These are phyloP conservation scores for Leptinotarsa lineolata DNA, from an alignment of 1,140 invertebrate genomes.

Conservation along the genomic window DNA sequence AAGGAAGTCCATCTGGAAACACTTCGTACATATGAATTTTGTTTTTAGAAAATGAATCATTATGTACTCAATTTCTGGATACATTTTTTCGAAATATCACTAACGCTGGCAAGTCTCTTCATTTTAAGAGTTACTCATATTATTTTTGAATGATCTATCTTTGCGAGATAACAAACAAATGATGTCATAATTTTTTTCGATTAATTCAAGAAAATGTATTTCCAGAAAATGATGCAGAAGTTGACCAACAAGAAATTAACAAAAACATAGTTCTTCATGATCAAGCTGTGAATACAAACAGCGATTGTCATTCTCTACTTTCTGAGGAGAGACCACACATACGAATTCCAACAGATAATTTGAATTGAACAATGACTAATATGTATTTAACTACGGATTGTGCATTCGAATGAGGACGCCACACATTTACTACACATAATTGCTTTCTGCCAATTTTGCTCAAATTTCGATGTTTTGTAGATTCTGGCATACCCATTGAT, in stretches of 20 bases:
- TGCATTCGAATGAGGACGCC: too few relatives aligned
- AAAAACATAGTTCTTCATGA: not conserved
- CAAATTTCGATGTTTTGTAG: too few relatives aligned
- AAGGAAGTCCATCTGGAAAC: not conserved
- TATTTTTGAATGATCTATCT: not conserved
- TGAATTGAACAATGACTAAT: too few relatives aligned
- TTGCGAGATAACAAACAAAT: not conserved
- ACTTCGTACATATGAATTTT: not conserved
- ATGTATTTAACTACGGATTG: too few relatives aligned
- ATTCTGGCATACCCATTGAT: too few relatives aligned
- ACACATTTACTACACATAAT: too few relatives aligned
- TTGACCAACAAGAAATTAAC: not conserved
- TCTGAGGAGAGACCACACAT: too few relatives aligned
- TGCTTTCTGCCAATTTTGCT: too few relatives aligned
- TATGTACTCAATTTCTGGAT: not conserved
- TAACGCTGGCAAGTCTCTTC: not conserved
- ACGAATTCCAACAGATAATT: too few relatives aligned
- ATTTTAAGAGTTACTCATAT: not conserved
- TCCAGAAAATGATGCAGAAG: constrained; percentile 1
- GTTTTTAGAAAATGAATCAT: not conserved
- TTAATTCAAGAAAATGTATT: not conserved
- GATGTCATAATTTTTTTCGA: not conserved
- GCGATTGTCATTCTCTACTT: too few relatives aligned
- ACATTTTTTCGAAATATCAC: not conserved
- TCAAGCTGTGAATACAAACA: too few relatives aligned